A percentile compares a stretch with the other conserved stretches of the same genome.
These are phyloP conservation scores for Drosophila demipolita DNA, from an alignment of 2,888 invertebrate species.

Conservation along the genomic window DNA sequence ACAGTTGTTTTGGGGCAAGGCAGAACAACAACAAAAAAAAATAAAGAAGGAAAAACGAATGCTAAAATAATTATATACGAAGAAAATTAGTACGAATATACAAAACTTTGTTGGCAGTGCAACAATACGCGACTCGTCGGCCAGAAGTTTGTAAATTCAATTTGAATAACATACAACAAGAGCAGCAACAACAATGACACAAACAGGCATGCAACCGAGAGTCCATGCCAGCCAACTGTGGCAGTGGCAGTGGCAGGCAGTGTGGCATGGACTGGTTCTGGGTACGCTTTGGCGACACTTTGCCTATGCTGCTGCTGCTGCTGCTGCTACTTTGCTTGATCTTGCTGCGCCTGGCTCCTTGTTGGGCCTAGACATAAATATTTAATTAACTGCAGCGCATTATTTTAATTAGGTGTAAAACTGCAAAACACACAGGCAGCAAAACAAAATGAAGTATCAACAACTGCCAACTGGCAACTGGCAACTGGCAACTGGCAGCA, in stretches of 20 bases:
- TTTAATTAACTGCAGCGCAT: conserved; percentile 86
- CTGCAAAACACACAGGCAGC: conserved; percentile 65
- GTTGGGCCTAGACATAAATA: conserved; percentile 83
- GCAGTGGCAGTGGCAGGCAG: background rate
- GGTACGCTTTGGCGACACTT: conserved; percentile 52
- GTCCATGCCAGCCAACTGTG: conserved; percentile 21
- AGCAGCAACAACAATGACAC: conserved; percentile 18
- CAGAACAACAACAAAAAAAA: background rate
- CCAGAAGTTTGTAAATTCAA: conserved; percentile 75
- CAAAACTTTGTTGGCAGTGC: conserved; percentile 74
- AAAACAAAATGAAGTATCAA: conserved; percentile 27
- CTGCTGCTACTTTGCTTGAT: conserved; percentile 33
- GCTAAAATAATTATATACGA: conserved; percentile 73
- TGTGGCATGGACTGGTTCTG: background rate
- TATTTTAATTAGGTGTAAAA: conserved; percentile 86
- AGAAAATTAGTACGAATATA: conserved; percentile 65
- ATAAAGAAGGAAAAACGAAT: conserved; percentile 23
- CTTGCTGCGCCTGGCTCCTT: conserved; percentile 26
- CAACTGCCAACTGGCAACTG: conserved; percentile 25
- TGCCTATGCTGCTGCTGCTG: conserved; percentile 13
- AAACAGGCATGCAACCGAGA: conserved; percentile 19
- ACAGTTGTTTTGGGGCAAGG: background rate
- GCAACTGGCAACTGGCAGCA: background rate
- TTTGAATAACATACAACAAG: conserved; percentile 70
- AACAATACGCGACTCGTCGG: conserved; percentile 48